Conservation (phyloP, 2,113 vertebrate genomes). For the Hystrix cristata region DNA sequence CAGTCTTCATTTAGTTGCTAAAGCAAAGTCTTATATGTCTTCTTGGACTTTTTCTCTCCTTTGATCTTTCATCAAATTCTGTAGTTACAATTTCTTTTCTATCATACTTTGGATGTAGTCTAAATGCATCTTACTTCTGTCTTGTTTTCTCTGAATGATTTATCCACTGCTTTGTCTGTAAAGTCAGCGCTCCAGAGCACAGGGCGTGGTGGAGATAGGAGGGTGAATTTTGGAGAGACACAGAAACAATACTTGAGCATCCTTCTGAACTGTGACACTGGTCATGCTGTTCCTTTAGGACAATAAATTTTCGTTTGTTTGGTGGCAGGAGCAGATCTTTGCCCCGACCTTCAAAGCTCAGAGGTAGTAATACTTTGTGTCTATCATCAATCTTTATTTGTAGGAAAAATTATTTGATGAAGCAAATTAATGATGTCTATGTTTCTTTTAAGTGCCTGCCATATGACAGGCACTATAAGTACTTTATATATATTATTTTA, state of each 20-base stretch:
- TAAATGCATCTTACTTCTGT: not conserved
- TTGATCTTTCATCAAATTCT: not conserved
- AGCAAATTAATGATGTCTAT: not conserved
- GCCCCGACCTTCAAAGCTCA: not conserved
- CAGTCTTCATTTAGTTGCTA: not conserved
- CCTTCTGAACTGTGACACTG: not conserved
- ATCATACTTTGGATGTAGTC: not conserved
- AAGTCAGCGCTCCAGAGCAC: not conserved
- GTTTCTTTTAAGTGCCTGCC: not conserved
- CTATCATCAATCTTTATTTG: not conserved
- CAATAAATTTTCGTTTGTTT: not conserved
- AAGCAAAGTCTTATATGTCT: not conserved
- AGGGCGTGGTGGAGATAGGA: not conserved
- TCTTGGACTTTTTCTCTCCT: not conserved
- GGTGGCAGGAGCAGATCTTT: not conserved
- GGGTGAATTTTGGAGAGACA: not conserved
- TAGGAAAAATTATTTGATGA: constrained; percentile 19
- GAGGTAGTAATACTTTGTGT: not conserved
- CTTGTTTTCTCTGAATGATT: not conserved
- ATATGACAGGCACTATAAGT: not conserved
- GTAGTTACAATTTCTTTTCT: not conserved
- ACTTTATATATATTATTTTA: not conserved
- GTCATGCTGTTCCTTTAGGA: not conserved
- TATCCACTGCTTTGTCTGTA: not conserved
- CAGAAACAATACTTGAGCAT: not conserved